A percentile compares a stretch with the other conserved stretches of the same genome.
phyloP scores from a whole-genome alignment of 2,113 vertebrate genomes.

The Raja brachyura region DNA sequence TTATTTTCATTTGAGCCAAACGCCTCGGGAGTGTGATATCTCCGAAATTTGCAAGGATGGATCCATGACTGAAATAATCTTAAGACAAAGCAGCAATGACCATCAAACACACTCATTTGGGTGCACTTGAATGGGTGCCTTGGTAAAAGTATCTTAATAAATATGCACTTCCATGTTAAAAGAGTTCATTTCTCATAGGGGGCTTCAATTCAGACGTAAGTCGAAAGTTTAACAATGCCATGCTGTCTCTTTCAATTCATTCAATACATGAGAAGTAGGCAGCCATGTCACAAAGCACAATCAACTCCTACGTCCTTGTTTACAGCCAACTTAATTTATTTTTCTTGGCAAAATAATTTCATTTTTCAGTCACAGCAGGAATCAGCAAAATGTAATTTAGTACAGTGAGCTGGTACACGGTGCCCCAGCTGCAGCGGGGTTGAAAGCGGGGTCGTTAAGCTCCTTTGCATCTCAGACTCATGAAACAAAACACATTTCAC shows the following conservation, averaged over 20 bases:
- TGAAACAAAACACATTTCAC: conserved; percentile 26
- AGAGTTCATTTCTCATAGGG: not conserved
- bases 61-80: too few species aligned
- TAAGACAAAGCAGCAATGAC: too few species aligned
- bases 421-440: conserved; percentile 29
- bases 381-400: conserved; percentile 28
- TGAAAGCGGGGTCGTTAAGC: conserved; percentile 27
- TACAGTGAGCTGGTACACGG: conserved; percentile 19
- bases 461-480: conserved; percentile 26
- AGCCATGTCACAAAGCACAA: conserved; percentile 9
- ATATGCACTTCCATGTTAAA: not conserved
- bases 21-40: too few species aligned
- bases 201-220: not conserved
- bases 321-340: conserved; percentile 32
- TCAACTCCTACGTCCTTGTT: conserved; percentile 8
- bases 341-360: conserved; percentile 35
- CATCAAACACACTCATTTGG: too few species aligned
- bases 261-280: not conserved
- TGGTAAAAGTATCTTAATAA: not conserved
- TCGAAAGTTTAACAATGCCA: not conserved
- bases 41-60: too few species aligned
- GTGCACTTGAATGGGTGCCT: not conserved
- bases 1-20: too few species aligned
- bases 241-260: not conserved
- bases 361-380: conserved; percentile 37